Percentiles rank a stretch among this genome's conserved stretches.
phyloP scores from a whole-genome alignment of 2,113 vertebrate genomes.

The Actenoides lindsayi region DNA sequence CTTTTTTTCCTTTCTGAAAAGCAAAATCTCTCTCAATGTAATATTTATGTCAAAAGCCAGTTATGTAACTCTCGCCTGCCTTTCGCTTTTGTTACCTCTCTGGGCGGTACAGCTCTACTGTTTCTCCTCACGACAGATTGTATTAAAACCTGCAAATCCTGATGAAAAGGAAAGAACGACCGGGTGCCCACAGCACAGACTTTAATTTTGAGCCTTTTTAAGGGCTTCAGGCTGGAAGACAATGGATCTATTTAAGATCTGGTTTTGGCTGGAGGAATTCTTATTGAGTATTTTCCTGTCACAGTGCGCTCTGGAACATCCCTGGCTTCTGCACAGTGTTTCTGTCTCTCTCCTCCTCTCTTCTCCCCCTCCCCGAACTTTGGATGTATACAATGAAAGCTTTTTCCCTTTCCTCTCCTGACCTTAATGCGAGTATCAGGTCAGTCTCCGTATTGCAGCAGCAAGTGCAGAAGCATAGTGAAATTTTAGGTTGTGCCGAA shows the following conservation, averaged over 20 bases:
- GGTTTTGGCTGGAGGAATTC: conserved; percentile 62
- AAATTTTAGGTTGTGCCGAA: not conserved
- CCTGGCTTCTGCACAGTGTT: conserved; percentile 29
- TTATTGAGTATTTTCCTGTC: conserved; percentile 62
- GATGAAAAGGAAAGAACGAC: conserved; percentile 62
- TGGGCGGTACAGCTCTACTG: conserved; percentile 34
- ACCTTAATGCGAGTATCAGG: not conserved
- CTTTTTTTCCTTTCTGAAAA: conserved; percentile 45
- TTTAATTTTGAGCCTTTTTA: conserved; percentile 61
- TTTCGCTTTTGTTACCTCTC: conserved; percentile 69
- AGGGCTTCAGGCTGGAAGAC: conserved; percentile 49
- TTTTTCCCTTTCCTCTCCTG: not conserved
- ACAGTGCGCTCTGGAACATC: conserved; percentile 50
- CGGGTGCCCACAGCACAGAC: conserved; percentile 44
- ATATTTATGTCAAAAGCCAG: conserved; percentile 72
- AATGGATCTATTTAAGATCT: conserved; percentile 64
- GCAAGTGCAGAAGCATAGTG: not conserved
- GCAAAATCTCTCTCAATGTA: conserved; percentile 62
- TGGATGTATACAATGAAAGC: conserved; percentile 21
- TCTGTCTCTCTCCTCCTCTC: not conserved
- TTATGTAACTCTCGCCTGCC: conserved; percentile 64
- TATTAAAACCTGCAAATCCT: conserved; percentile 66
- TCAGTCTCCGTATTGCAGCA: not conserved
- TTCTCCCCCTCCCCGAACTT: not conserved
- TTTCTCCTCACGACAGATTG: conserved; percentile 59